A percentile compares a stretch with the other conserved stretches of the same genome.
phyloP scores from a whole-genome alignment of 92 coral and sea anemone species.

The Siderastrea radians region DNA sequence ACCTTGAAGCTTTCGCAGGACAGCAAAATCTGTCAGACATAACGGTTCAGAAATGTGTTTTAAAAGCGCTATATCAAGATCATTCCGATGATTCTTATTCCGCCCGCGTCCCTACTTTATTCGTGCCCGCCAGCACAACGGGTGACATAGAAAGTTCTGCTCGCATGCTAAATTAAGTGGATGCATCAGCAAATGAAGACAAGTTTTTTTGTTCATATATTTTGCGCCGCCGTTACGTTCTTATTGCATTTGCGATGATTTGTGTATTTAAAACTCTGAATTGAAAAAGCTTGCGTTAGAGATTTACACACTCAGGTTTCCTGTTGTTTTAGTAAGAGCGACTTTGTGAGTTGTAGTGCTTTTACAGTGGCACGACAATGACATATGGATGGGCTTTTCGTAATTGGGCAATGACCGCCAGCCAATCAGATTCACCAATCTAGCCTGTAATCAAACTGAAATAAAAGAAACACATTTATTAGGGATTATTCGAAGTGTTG shows the following conservation, averaged over 20 bases:
- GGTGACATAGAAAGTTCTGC: no score
- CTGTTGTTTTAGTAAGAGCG: neutral
- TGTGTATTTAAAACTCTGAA: neutral
- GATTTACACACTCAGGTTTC: constrained; percentile 1
- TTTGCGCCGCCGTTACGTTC: neutral
- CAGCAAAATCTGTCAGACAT: no score
- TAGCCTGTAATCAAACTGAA: no score
- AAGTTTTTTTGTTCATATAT: neutral
- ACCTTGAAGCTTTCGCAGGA: no score
- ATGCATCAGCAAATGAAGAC: no score
- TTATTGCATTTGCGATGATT: neutral
- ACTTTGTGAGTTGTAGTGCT: neutral
- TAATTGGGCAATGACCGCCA: neutral
- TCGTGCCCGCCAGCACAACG: no score
- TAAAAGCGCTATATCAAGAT: no score
- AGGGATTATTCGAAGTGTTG: neutral
- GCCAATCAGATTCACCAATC: neutral
- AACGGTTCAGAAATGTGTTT: no score
- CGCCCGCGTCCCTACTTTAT: no score
- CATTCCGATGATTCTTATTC: no score
- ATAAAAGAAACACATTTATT: neutral
- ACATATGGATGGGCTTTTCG: no score
- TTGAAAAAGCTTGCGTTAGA: constrained; percentile 9
- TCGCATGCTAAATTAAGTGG: no score
- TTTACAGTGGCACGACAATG: neutral